Percentiles rank a stretch among this genome's conserved stretches.
These are phyloP conservation scores for Lasioglossum calceatum DNA, from an alignment of 2,888 invertebrate species.

Conservation along the genomic window DNA sequence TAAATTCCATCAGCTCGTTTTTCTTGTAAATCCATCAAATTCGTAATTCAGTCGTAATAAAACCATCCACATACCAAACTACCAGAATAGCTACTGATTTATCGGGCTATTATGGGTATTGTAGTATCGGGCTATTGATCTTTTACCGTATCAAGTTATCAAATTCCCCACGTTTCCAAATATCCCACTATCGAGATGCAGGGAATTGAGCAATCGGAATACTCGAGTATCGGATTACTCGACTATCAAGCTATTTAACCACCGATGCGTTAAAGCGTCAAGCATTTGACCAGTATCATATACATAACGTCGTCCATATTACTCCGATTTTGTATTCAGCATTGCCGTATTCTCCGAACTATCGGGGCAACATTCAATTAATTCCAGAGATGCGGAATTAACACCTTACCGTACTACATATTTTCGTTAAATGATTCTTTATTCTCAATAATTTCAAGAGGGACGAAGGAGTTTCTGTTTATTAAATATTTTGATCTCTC, in stretches of 20 bases:
- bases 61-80: neutral
- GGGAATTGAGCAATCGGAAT: neutral
- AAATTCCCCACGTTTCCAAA: neutral
- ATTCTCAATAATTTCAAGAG: no score
- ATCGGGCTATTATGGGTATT: neutral
- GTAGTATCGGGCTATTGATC: neutral
- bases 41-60: neutral
- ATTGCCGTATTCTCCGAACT: neutral
- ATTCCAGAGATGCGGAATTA: no score
- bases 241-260: slow-evolving; percentile 8
- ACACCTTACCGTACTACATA: no score
- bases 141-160: neutral
- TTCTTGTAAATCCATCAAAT: neutral
- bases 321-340: neutral
- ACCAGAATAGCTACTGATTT: neutral
- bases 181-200: neutral
- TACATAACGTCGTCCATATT: neutral
- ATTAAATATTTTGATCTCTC: no score
- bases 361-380: neutral
- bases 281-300: neutral
- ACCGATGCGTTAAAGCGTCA: neutral
- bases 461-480: no score
- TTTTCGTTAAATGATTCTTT: no score
- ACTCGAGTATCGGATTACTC: slow-evolving; percentile 6
- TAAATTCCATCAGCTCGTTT: neutral